A percentile compares a stretch with the other conserved stretches of the same genome.
Conservation (phyloP, 2,797 vertebrate species). For the Glyptemys insculpta region DNA sequence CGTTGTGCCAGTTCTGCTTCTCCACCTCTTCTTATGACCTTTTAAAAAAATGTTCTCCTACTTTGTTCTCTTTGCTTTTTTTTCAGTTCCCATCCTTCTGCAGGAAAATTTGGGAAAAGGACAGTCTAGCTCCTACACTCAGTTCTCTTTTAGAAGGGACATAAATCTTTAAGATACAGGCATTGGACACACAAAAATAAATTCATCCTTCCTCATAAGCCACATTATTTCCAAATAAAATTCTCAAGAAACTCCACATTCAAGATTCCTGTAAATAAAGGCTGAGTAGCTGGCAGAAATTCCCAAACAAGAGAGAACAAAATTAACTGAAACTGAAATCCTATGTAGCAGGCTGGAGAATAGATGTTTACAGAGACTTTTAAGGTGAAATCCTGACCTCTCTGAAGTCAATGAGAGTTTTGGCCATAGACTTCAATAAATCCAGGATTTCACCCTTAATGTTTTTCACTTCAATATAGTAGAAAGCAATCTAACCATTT, state of each 20-base stretch:
- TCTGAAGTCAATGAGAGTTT: neutral
- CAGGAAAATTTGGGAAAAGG: slow-evolving; percentile 8
- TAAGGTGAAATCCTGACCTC: neutral
- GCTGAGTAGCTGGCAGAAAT: slow-evolving; percentile 32
- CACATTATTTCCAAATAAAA: neutral
- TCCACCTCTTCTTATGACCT: neutral
- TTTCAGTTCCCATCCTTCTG: neutral
- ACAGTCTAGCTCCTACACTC: neutral
- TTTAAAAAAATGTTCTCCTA: neutral
- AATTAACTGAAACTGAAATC: neutral
- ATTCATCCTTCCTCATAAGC: neutral
- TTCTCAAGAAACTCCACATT: slow-evolving; percentile 8
- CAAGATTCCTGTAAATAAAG: neutral
- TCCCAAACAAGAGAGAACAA: slow-evolving; percentile 42
- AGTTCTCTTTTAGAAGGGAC: neutral
- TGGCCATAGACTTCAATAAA: neutral
- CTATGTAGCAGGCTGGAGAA: accelerated
- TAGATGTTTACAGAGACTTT: slow-evolving; percentile 15
- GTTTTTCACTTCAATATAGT: neutral
- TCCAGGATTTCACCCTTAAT: neutral
- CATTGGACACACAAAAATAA: neutral
- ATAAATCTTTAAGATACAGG: neutral
- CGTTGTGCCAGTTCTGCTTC: neutral
- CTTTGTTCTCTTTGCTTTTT: slow-evolving; percentile 23
- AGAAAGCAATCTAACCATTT: neutral